Base-by-base conservation (phyloP, 2,888 invertebrate species). In the Yponomeuta plumbellus region DNA sequence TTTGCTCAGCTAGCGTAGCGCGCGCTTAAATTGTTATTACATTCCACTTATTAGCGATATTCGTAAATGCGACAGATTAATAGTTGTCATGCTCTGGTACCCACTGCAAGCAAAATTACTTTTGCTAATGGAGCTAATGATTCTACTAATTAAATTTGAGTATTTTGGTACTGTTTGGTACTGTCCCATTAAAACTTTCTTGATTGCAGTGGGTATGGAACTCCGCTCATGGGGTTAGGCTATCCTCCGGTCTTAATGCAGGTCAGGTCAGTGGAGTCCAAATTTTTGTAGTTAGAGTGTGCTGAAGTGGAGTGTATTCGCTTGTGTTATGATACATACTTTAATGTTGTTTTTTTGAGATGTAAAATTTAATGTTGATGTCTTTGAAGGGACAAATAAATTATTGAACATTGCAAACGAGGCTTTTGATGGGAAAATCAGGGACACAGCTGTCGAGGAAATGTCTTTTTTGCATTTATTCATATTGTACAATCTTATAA, bases 391-490 rank as follows among this genome's bases (percentile, higher is more conserved):
- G 44, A 4, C 44, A 13, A 34, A 52, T 52, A 52, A 52, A 52
- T 52, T 13, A 17, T 52, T 52, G 17, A 13, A 52, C 17, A 17
- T 52, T 52, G 3, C 13, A 52, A 52, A 17, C 4, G 13, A 52
- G 44, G 4, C 44, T 52, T 52, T 52, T 52, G 17, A 52, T 52
- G 44, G 44, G 44, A 17, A 69, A 69, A 67, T 21, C 59, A 59
- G 13, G 57, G 68, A 68, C 40, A 68, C 66, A 68, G 67, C 68
- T 72, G 71, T 81, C 90, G 90, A 91, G 90, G 91, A 90, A 90
- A 91, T 91, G 86, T 90, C 88, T 88, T 90, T 89, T 90, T 91
- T 90, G 91, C 91, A 89, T 91, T 91, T 91, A 91, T 91, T 91
- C 87, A 89, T 91, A 91, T 90, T 91, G 90, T 91, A 91, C 91